Conservation (phyloP, 2,113 vertebrate genomes). For the Diphyllodes magnificus region DNA sequence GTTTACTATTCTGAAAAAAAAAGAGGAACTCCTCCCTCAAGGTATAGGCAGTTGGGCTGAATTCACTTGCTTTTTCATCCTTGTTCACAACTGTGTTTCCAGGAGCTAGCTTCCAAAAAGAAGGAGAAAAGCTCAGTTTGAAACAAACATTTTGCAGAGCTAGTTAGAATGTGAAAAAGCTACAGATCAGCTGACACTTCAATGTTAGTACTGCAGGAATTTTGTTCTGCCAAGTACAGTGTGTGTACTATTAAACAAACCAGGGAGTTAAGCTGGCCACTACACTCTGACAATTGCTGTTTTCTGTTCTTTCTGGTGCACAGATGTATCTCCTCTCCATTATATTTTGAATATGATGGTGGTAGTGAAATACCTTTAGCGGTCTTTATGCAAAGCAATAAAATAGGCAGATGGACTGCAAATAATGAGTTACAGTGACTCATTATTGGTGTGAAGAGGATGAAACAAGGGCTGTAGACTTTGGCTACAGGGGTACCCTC, state of each 20-base stretch:
- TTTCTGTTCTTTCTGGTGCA: background rate
- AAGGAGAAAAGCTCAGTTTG: background rate
- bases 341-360: background rate
- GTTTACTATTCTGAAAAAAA: background rate
- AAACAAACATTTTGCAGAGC: background rate
- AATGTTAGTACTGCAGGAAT: background rate
- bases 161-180: background rate
- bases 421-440: background rate
- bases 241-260: background rate
- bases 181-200: background rate
- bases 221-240: background rate
- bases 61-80: background rate
- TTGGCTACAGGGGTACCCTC: background rate
- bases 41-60: background rate
- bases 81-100: background rate
- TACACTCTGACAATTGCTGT: background rate
- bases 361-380: background rate
- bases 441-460: background rate
- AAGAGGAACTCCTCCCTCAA: background rate
- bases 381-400: background rate
- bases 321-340: background rate
- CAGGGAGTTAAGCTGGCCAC: background rate
- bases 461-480: background rate
- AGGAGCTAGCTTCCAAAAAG: background rate
- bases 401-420: background rate